Base-by-base conservation (phyloP, 2,888 invertebrate species). In the Eubasilissa splendida region DNA sequence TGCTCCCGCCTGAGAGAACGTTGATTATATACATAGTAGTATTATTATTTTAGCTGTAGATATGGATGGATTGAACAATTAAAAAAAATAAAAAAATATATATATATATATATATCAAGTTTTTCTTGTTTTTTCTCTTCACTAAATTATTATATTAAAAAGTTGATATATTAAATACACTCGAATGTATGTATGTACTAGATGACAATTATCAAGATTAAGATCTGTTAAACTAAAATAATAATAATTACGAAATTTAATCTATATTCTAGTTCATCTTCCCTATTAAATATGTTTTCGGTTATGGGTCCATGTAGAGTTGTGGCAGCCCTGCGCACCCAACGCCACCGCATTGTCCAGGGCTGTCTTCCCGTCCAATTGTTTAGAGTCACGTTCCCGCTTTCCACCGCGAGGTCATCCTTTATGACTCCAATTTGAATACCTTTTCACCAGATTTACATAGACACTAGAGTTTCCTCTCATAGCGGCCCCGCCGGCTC, bases 311-410 rank as follows among this genome's bases (percentile, higher is more conserved):
- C 42, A 7, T 7, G 9, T 58, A 58, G 58, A 0, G 14, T 31
- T 56, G 33, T 80, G 80, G 77, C 84, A 83, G 81, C 84, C 80
- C 79, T 83, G 73, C 76, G 73, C 70, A 14, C 42, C 33, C 31
- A 58, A 14, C 76, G 31, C 71, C 66, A 60, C 60, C 75, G 77
- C 76, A 81, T 76, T 79, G 81, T 79, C 76, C 79, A 76, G 79
- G 73, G 76, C 66, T 79, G 73, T 76, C 65, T 74, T 71, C 77
- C 63, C 80, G 80, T 83, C 84, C 82, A 84, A 82, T 83, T 84
- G 83, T 84, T 83, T 84, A 79, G 82, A 82, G 84, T 81, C 82
- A 83, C 84, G 82, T 84, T 82, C 84, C 85, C 83, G 83, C 83
- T 73, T 65, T 84, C 77, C 78, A 85, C 83, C 84, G 77, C 83